phyloP scores from a whole-genome alignment of 2,888 invertebrate genomes.

The Apodemia duryi region DNA sequence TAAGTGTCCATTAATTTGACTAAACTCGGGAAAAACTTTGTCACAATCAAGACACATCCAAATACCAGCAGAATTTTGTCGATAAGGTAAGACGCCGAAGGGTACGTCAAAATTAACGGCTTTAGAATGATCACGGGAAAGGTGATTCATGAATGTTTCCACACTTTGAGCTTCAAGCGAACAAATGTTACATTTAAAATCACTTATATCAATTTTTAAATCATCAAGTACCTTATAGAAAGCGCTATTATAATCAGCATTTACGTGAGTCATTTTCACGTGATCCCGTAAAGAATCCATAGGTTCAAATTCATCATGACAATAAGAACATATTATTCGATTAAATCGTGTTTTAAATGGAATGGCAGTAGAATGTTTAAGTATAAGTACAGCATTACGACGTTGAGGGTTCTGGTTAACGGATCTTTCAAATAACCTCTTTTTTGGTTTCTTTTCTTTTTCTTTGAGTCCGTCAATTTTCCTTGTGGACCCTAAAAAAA shows the following conservation, averaged over 20 bases:
- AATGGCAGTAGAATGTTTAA: slow-evolving; percentile 64
- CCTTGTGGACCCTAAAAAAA: slow-evolving; percentile 69
- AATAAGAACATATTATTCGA: slow-evolving; percentile 68
- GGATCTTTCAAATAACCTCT: slow-evolving; percentile 70
- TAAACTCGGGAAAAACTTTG: slow-evolving; percentile 61
- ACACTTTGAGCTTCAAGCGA: slow-evolving; percentile 48
- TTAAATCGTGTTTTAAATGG: slow-evolving; percentile 72
- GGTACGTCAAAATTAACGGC: slow-evolving; percentile 62
- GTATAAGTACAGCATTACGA: slow-evolving; percentile 65
- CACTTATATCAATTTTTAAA: slow-evolving; percentile 64
- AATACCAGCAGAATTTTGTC: slow-evolving; percentile 52
- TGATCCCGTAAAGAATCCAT: slow-evolving; percentile 64
- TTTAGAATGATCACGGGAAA: slow-evolving; percentile 55
- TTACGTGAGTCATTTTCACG: slow-evolving; percentile 52
- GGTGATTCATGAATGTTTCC: slow-evolving; percentile 60
- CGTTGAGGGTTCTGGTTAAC: slow-evolving; percentile 71
- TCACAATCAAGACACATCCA: slow-evolving; percentile 70
- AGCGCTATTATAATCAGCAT: slow-evolving; percentile 64
- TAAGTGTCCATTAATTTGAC: slow-evolving; percentile 64
- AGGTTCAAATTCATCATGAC: slow-evolving; percentile 65
- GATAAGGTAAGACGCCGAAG: slow-evolving; percentile 66
- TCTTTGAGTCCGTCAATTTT: slow-evolving; percentile 57
- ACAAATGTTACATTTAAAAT: slow-evolving; percentile 62
- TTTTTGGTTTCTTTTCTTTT: slow-evolving; percentile 66
- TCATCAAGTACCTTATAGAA: slow-evolving; percentile 69